Evolutionary conservation across 2,888 invertebrate genomes (phyloP), one percentile per base, ranked within the genome.

Genomic region (Hyalella azteca): DNA sequence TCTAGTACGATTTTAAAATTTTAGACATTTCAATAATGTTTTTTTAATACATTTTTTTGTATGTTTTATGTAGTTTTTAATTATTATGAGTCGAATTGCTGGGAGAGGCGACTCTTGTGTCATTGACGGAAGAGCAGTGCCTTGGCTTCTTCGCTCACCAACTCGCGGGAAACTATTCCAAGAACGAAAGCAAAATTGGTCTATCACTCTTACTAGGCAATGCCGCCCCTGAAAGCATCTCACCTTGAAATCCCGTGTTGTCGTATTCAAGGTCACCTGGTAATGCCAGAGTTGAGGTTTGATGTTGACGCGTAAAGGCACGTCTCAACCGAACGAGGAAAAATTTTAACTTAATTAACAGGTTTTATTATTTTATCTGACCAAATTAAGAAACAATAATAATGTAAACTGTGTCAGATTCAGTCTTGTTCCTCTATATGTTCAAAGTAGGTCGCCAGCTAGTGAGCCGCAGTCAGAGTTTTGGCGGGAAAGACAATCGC

Each of bases 171-270:
- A 54, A 54, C 54, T 54, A 3, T 26, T 54, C 29, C 26, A 54
- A 54, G 54, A 29, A 26, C 54, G 54, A 54, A 54, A 54, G 54
- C 54, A 54, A 54, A 54, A 54, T 29, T 29, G 22, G 29, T 22
- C 2, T 29, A 26, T 54, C 54, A 54, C 54, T 54, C 26, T 54
- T 54, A 54, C 54, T 54, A 54, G 2, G 26, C 22, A 29, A 49
- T 13, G 26, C 26, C 54, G 54, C 54, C 54, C 54, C 22, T 54
- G 54, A 54, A 54, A 26, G 54, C 29, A 29, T 3, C 54, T 54
- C 26, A 54, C 54, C 54, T 54, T 54, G 54, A 54, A 54, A 54
- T 54, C 54, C 13, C 26, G 54, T 29, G 26, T 54, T 54, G 54
- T 26, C 22, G 26, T 29, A 54, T 54, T 26, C 54, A 54, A 54